Evolutionary conservation across 2,888 invertebrate species (phyloP).

Genomic region (Esperia sulphurella): DNA sequence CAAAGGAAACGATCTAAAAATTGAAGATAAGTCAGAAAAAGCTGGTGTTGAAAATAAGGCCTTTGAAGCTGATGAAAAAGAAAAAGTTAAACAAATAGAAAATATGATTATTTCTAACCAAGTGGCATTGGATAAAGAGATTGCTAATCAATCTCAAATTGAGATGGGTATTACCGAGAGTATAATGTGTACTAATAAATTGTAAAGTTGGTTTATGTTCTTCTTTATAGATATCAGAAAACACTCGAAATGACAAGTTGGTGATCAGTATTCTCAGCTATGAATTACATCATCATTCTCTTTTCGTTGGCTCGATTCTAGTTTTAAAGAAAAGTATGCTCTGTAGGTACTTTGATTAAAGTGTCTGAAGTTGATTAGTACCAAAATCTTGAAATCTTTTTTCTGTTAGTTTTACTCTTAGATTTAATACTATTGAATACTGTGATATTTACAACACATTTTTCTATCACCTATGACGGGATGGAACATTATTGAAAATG

Average conservation of each 20-base stretch:
- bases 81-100: slow-evolving; percentile 30
- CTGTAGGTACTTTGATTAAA: too few species aligned
- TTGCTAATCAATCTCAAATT: slow-evolving; percentile 53
- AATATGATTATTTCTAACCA: slow-evolving; percentile 15
- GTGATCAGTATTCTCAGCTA: too few species aligned
- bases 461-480: not conserved
- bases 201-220: slow-evolving; percentile 20
- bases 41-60: slow-evolving; percentile 64
- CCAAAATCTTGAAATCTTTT: too few species aligned
- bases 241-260: too few species aligned
- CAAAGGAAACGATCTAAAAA: slow-evolving; percentile 31
- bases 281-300: too few species aligned
- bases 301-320: too few species aligned
- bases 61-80: slow-evolving; percentile 60
- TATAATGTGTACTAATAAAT: slow-evolving; percentile 59
- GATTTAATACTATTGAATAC: not conserved
- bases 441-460: slow-evolving; percentile 9
- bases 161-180: slow-evolving; percentile 66
- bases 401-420: not conserved
- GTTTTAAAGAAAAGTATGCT: too few species aligned
- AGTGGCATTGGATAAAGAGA: slow-evolving; percentile 24
- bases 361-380: too few species aligned
- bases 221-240: not conserved
- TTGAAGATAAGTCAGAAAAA: slow-evolving; percentile 33
- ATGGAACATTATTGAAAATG: too few species aligned